Evolutionary conservation across 2,888 invertebrate species (phyloP).

Genomic region (Helicoverpa assulta): DNA sequence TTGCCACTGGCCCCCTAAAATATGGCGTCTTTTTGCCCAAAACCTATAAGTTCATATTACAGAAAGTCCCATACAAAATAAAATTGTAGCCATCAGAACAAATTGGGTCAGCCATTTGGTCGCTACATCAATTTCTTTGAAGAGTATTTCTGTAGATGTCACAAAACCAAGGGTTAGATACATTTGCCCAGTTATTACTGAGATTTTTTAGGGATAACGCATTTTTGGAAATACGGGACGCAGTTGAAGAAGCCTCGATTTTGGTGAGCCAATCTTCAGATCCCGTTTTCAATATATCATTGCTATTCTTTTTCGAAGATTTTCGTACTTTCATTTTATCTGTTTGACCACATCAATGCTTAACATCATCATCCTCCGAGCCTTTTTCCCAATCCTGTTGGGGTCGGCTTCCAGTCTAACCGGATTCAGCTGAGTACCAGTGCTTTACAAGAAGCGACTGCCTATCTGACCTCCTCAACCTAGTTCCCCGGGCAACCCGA

Average conservation of each 20-base stretch:
- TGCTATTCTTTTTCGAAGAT: no score
- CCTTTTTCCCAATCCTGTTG: no score
- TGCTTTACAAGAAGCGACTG: no score
- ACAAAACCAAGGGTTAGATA: constrained; percentile 61
- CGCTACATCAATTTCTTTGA: constrained; percentile 55
- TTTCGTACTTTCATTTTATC: no score
- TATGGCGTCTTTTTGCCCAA: neutral
- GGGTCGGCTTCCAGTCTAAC: no score
- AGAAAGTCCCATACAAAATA: constrained; percentile 58
- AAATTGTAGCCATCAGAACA: constrained; percentile 69
- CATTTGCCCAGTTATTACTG: constrained; percentile 57
- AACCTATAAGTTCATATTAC: constrained; percentile 11
- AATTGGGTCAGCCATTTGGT: constrained; percentile 63
- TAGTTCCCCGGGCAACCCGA: no score
- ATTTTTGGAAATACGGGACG: constrained; percentile 9
- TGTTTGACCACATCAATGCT: no score
- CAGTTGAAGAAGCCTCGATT: neutral
- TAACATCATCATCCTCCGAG: no score
- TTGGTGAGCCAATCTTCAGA: neutral
- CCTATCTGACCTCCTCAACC: no score
- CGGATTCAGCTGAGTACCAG: no score
- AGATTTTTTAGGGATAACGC: constrained; percentile 44
- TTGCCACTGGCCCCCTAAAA: no score
- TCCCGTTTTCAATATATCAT: neutral
- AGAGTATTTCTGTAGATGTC: constrained; percentile 56